Evolutionary conservation across 2,113 vertebrate genomes (phyloP).

Genomic region (Formicarius rufipectus): DNA sequence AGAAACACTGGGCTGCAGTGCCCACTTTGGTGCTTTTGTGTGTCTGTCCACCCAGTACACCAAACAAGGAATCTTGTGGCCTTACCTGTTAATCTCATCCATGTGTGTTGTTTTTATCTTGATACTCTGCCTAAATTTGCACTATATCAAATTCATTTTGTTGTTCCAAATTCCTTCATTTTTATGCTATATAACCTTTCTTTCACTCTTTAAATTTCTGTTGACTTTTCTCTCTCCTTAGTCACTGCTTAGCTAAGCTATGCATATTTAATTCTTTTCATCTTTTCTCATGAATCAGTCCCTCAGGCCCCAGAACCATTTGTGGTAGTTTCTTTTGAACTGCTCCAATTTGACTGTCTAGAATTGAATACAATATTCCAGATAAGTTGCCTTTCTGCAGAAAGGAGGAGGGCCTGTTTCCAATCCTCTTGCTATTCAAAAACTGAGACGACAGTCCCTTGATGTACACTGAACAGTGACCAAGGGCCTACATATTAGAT

Average conservation of each 20-base stretch:
- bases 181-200: not conserved
- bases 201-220: not conserved
- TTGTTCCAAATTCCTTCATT: not conserved
- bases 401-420: not conserved
- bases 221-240: conserved; percentile 24
- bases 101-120: not conserved
- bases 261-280: conserved; percentile 59
- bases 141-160: not conserved
- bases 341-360: not conserved
- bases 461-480: not conserved
- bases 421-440: conserved; percentile 1
- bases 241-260: conserved; percentile 35
- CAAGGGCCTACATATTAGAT: not conserved
- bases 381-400: not conserved
- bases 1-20: not conserved
- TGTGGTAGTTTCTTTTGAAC: conserved; percentile 51
- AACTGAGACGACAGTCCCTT: not conserved
- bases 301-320: conserved; percentile 14
- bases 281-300: conserved; percentile 53
- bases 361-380: not conserved
- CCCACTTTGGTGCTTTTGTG: not conserved
- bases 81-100: not conserved
- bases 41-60: not conserved
- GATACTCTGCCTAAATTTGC: not conserved
- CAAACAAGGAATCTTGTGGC: not conserved